Percentiles rank a stretch among this genome's conserved stretches.
These are phyloP conservation scores for Charanyca ferruginea DNA, from an alignment of 2,888 invertebrate species.

Conservation along the genomic window DNA sequence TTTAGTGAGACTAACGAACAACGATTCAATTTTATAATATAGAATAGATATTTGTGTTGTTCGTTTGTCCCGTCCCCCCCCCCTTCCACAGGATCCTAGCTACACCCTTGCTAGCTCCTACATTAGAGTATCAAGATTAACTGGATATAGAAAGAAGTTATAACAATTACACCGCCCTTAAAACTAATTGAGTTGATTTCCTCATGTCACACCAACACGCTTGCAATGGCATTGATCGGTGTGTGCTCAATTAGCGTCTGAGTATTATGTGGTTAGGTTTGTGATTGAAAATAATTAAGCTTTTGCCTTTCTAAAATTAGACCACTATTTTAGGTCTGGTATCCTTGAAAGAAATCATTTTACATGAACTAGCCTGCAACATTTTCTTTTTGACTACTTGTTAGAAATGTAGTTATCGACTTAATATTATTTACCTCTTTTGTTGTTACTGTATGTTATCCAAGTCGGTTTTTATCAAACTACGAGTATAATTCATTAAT, in stretches of 20 bases:
- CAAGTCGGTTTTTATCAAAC: no score
- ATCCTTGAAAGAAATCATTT: constrained; percentile 27
- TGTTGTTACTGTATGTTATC: no score
- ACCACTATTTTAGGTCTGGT: background rate
- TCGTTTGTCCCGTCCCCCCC: no score
- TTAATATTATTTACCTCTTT: no score
- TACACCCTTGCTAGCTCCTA: background rate
- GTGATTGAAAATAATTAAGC: background rate
- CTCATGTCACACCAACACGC: constrained; percentile 42
- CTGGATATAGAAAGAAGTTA: background rate
- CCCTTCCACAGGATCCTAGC: no score
- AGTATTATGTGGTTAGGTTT: constrained; percentile 20
- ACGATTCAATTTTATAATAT: no score
- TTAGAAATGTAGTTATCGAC: no score
- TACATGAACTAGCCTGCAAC: no score
- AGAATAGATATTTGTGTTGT: no score
- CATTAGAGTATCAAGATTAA: background rate
- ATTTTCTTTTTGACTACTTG: no score
- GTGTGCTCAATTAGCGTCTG: constrained; percentile 26
- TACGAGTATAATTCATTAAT: no score
- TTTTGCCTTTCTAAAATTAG: constrained; percentile 32
- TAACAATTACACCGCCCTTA: constrained; percentile 45
- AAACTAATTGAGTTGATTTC: constrained; percentile 34
- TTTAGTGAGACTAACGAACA: no score
- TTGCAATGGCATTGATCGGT: constrained; percentile 35